Percentiles rank a stretch among this genome's conserved stretches.
These are phyloP conservation scores for Ceyx cyanopectus DNA, from an alignment of 2,113 vertebrate species.

Conservation along the genomic window DNA sequence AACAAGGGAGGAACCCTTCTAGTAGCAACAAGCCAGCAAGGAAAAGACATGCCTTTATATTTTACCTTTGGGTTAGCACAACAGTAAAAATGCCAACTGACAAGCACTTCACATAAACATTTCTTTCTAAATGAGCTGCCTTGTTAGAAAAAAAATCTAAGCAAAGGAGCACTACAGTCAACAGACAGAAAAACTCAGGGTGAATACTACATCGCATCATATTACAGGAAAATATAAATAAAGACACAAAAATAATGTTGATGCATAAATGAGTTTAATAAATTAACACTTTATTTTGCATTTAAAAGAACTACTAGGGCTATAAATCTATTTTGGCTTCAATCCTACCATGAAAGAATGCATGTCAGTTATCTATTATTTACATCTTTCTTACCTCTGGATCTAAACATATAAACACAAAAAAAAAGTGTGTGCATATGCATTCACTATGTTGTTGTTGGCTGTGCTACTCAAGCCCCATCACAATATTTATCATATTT, in stretches of 20 bases:
- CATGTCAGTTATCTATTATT: slow-evolving; percentile 28
- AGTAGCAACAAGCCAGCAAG: slow-evolving; percentile 87
- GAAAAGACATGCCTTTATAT: slow-evolving; percentile 95
- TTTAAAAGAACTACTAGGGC: slow-evolving; percentile 32
- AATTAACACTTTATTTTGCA: slow-evolving; percentile 71
- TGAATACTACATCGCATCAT: slow-evolving; percentile 8
- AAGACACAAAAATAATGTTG: slow-evolving; percentile 49
- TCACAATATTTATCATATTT: slow-evolving; percentile 57
- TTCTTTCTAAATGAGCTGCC: slow-evolving; percentile 86
- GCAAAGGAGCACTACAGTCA: slow-evolving; percentile 64
- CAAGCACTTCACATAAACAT: slow-evolving; percentile 90
- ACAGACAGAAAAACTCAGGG: slow-evolving; percentile 58
- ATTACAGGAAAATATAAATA: slow-evolving; percentile 55
- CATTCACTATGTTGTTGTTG: background rate
- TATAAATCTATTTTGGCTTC: background rate
- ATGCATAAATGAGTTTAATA: slow-evolving; percentile 51
- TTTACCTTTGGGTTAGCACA: slow-evolving; percentile 93
- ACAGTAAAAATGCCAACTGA: slow-evolving; percentile 92
- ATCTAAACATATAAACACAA: background rate
- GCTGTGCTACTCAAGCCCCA: background rate
- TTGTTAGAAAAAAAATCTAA: slow-evolving; percentile 76
- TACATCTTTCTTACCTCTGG: slow-evolving; percentile 15
- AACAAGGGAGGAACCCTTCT: slow-evolving; percentile 96
- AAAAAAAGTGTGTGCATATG: background rate
- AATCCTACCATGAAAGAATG: background rate